Conservation (phyloP, 2,113 vertebrate species). For the Hemiscyllium ocellatum region DNA sequence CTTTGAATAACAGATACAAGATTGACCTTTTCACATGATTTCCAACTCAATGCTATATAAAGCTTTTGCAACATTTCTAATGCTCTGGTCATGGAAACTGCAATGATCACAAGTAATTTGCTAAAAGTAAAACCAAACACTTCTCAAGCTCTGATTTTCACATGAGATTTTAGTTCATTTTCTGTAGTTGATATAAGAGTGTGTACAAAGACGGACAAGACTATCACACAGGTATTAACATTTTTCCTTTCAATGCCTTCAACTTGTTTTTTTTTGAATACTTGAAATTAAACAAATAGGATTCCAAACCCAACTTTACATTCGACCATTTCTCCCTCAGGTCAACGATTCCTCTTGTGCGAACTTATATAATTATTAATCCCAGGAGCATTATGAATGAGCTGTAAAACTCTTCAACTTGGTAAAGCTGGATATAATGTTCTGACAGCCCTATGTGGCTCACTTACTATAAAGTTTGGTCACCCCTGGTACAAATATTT, state of each 20-base stretch:
- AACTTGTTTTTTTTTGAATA: no score
- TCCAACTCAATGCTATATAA: neutral
- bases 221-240: neutral
- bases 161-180: neutral
- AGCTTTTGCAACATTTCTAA: neutral
- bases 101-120: neutral
- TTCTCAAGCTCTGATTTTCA: neutral
- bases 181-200: neutral
- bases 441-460: no score
- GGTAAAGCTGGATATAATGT: no score
- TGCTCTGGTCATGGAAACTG: neutral
- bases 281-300: no score
- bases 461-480: no score
- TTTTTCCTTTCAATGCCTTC: no score
- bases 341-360: no score
- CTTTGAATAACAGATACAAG: neutral
- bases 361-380: no score
- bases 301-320: no score
- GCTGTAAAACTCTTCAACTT: no score
- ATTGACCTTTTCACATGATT: neutral
- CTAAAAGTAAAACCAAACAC: neutral
- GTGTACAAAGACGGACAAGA: neutral
- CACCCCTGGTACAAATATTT: neutral
- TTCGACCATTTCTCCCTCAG: no score
- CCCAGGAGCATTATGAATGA: no score